Evolutionary conservation across 2,888 invertebrate genomes (phyloP), one percentile per base, ranked within the genome.

Genomic region (Gortyna flavago): DNA sequence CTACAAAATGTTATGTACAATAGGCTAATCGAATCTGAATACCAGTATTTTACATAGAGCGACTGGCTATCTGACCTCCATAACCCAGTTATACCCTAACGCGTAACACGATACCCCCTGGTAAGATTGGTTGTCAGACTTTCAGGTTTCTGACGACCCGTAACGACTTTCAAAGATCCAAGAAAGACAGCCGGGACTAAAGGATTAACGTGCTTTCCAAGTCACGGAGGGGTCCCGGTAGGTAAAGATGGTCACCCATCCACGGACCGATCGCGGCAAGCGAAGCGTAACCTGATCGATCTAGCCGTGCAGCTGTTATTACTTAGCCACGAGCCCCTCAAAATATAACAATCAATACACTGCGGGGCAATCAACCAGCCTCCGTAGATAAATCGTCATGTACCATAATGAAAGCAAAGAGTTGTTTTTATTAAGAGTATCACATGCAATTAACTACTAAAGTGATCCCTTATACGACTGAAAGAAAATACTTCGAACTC

Each of bases 371-470:
- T 62, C 41, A 61, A 51, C 32, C 51, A 32, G 16, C 32, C 64
- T 35, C 32, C n/a, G 8, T 25, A 54, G 44, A 67, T 74, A 72
- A 25, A 75, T 74, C 29, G 29, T 48, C 38, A 62, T 54, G 67
- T n/a, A 62, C 32, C 16, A 38, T 51, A 79, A 75, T 80, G 32
- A 77, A 77, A 81, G 71, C 44, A 72, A 80, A 85, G 54, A 66
- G 38, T 74, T 67, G 59, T 75, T 85, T 78, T 84, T 84, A 85
- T 87, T n/a, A n/a, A n/a, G n/a, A n/a, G n/a, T 75, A 77, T 84
- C 77, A 61, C 59, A 64, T 75, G 74, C 75, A 87, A 85, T 85
- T 84, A 78, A 74, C 73, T 66, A 66, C 75, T 72, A 72, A 85
- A 82, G 57, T 71, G 75, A 82, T 68, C 82, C 62, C 70, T 79